These are phyloP conservation scores for Nautilus pompilius DNA, from an alignment of 1,140 invertebrate species.

Conservation along the genomic window DNA sequence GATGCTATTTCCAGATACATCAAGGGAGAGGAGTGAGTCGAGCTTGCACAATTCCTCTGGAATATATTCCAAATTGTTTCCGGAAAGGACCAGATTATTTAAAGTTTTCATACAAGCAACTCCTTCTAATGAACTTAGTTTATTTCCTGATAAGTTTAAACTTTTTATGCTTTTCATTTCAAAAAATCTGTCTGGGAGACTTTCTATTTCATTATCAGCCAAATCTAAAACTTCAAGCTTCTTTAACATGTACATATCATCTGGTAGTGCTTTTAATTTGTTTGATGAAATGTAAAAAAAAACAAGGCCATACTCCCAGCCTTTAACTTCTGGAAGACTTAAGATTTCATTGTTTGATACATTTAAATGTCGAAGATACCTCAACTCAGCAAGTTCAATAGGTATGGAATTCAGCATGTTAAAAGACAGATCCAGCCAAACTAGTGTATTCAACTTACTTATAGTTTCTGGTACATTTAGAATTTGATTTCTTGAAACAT, in stretches of 20 bases:
- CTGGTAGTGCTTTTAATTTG: neutral
- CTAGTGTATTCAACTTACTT: neutral
- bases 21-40: constrained; percentile 30
- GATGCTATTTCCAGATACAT: constrained; percentile 39
- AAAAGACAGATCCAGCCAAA: neutral
- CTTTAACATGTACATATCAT: neutral
- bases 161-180: too few relatives aligned
- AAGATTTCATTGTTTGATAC: neutral
- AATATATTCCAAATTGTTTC: constrained; percentile 42
- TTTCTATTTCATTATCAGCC: neutral
- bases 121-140: too few relatives aligned
- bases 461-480: neutral
- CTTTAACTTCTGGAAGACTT: neutral
- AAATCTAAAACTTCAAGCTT: neutral
- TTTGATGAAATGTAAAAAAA: neutral
- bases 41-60: constrained; percentile 35
- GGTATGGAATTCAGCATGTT: neutral
- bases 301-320: neutral
- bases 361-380: neutral
- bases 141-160: too few relatives aligned
- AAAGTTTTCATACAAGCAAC: constrained; percentile 38
- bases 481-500: neutral
- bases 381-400: neutral
- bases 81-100: constrained; percentile 34
- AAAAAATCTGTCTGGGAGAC: neutral